Evolutionary conservation across 2,888 invertebrate species (phyloP).

Genomic region (Philaethria dido): DNA sequence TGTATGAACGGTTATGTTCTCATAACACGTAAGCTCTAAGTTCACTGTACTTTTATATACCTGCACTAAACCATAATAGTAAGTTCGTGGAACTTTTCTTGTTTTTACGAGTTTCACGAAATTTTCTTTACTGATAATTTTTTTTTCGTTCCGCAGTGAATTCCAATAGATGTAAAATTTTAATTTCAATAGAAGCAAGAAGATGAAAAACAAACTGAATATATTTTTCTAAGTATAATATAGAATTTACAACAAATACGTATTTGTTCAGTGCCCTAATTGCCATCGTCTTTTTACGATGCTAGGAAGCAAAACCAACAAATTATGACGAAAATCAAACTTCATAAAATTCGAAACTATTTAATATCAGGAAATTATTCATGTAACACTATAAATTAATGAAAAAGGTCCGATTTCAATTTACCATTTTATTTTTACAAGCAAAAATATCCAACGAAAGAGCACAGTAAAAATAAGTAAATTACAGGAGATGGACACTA

Average conservation of each 20-base stretch:
- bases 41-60: slow-evolving; percentile 13
- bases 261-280: too few species aligned
- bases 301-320: not conserved
- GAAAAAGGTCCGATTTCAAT: too few species aligned
- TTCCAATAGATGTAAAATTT: too few species aligned
- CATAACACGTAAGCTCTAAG: slow-evolving; percentile 17
- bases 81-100: not conserved
- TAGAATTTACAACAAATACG: too few species aligned
- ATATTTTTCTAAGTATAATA: too few species aligned
- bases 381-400: not conserved
- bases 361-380: not conserved
- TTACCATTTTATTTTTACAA: not conserved
- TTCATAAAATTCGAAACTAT: not conserved
- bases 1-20: slow-evolving; percentile 6
- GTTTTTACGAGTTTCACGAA: not conserved
- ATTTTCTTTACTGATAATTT: not conserved
- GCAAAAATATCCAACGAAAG: not conserved
- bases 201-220: too few species aligned
- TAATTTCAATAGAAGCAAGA: too few species aligned
- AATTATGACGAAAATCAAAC: not conserved
- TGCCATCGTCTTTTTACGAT: too few species aligned
- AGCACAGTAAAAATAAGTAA: not conserved
- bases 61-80: slow-evolving; percentile 5
- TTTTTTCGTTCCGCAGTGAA: too few species aligned
- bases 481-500: slow-evolving; percentile 11